Base-by-base conservation (phyloP, 2,797 vertebrate species). In the Tachyglossus aculeatus region DNA sequence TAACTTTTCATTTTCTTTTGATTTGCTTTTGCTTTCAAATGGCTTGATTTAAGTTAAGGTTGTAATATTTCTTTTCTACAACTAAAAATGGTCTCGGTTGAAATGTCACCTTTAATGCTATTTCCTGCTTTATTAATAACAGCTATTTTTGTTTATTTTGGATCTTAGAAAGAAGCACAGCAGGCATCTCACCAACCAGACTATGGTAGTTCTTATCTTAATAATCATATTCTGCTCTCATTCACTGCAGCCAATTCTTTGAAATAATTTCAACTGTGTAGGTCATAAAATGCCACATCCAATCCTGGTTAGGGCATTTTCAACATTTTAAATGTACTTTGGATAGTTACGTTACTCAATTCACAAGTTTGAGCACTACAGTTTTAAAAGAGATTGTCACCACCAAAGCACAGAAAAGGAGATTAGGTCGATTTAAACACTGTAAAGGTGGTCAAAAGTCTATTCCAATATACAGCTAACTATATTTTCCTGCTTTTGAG, bases 391-490 rank as follows among this genome's bases (percentile, higher is more conserved):
- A 71, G 68, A 55, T 48, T 59, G 44, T 32, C 3, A 1, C 27
- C 36, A 72, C 32, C 12, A 18, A 74, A 63, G 53, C 53, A 66
- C 40, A 81, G n/a, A 73, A 71, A 78, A 78, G 73, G 80, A 71
- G 47, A 83, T 50, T 22, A 50, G 36, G 65, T 55, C 80, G 74
- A 77, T 69, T 66, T 66, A 45, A 37, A 68, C 34, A 61, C 71
- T 76, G 79, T 78, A 80, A 73, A 85, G 68, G 71, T 75, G 83
- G 78, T 59, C 53, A 76, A 84, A 66, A 64, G 73, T 77, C 50
- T 33, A 37, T 50, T 68, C 52, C 70, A 81, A 80, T 63, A 48
- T 65, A 41, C 0, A 41, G 62, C 69, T 85, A 85, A 83, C 79
- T 85, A 77, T 67, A 68, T 82, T 75, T 79, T 79, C 43, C 65